These are phyloP conservation scores for Ophioderma brevispina DNA, from an alignment of 35 echinoderm and acorn worm genomes.

Conservation along the genomic window DNA sequence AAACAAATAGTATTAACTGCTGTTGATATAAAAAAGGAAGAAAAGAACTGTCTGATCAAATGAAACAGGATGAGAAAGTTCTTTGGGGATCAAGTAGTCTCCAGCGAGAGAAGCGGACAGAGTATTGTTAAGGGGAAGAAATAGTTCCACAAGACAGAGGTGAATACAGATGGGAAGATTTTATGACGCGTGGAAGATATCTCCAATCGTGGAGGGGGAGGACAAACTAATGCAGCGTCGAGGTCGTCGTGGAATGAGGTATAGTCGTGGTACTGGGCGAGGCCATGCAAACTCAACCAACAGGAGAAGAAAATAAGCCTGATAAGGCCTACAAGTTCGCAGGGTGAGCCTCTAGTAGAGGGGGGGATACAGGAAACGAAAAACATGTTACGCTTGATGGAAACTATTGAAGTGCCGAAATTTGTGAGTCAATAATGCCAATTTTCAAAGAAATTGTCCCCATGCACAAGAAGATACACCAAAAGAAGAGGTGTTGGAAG, in stretches of 20 bases:
- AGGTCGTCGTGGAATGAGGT: not conserved
- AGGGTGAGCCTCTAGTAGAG: not conserved
- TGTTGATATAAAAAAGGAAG: not conserved
- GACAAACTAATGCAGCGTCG: constrained; percentile 1
- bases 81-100: constrained; percentile 14
- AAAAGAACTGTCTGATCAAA: constrained; percentile 17
- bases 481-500: not conserved
- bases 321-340: not conserved
- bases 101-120: not conserved
- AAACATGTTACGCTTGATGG: not conserved
- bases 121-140: not conserved
- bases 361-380: not conserved
- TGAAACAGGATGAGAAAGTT: constrained; percentile 22
- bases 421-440: constrained; percentile 17
- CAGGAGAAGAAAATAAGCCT: not conserved
- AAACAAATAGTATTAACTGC: constrained; percentile 48
- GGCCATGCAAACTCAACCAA: not conserved
- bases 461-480: not conserved
- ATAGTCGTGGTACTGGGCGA: constrained; percentile 3
- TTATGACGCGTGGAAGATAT: not conserved
- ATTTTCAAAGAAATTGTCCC: not conserved
- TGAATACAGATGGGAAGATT: constrained; percentile 1
- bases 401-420: not conserved
- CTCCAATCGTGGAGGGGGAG: not conserved
- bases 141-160: constrained; percentile 3